Conservation (phyloP, 2,888 invertebrate species). For the Xiphydria camelus region DNA sequence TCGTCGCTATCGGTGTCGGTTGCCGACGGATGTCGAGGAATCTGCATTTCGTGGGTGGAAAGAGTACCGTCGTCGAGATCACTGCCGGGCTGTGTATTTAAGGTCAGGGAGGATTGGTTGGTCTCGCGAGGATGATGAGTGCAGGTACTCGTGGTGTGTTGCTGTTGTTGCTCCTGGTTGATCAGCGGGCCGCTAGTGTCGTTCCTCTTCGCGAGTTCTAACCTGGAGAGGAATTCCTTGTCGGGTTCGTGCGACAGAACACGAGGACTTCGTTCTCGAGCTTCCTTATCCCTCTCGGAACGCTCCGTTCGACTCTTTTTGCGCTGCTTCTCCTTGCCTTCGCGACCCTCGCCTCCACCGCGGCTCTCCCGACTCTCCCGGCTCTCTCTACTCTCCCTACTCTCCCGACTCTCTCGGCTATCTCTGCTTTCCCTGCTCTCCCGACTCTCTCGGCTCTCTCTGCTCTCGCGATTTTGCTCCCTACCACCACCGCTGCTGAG, state of each 20-base stretch:
- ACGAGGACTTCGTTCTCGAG: constrained; percentile 50
- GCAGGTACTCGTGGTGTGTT: constrained; percentile 34
- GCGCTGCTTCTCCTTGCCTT: constrained; percentile 46
- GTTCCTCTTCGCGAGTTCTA: constrained; percentile 46
- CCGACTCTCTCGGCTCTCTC: constrained; percentile 27
- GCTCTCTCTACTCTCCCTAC: constrained; percentile 17
- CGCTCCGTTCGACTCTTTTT: constrained; percentile 37
- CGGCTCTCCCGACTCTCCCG: constrained; percentile 34
- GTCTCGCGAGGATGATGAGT: constrained; percentile 40
- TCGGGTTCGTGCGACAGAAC: constrained; percentile 48
- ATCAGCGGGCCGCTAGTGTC: constrained; percentile 38
- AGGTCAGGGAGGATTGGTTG: constrained; percentile 37
- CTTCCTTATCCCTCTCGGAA: constrained; percentile 47
- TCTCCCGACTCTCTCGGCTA: constrained; percentile 40
- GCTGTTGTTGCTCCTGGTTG: constrained; percentile 29
- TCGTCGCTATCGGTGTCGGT: constrained; percentile 74
- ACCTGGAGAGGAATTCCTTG: constrained; percentile 48
- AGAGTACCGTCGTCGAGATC: constrained; percentile 50
- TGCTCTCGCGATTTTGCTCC: constrained; percentile 19
- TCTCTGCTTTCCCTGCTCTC: constrained; percentile 42
- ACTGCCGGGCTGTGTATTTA: too few relatives aligned
- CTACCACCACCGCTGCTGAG: too few relatives aligned
- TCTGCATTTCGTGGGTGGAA: constrained; percentile 50
- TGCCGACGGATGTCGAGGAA: constrained; percentile 48
- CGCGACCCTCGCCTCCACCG: constrained; percentile 37